Base-by-base conservation (phyloP, 1,140 invertebrate genomes). In the Tetramorium simillimum region DNA sequence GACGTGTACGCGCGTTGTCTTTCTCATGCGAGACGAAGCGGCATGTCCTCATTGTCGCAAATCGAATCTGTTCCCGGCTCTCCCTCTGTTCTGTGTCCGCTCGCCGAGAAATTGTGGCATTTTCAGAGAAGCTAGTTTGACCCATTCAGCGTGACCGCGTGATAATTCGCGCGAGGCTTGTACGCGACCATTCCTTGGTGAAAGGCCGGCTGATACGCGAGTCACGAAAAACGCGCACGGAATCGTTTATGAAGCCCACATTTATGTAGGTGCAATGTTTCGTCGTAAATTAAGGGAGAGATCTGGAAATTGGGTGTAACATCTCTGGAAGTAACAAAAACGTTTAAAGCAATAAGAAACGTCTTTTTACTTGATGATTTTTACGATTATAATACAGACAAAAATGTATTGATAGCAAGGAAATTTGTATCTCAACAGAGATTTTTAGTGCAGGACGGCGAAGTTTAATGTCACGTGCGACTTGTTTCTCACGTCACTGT, bases 41-140 rank as follows among this genome's bases (percentile, higher is more conserved):
- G 51, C 63, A 2, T 9, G 28, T 70, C 6, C 49, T 82, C 24
- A 60, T 73, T 72, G 78, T 82, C 18, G 37, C 24, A 60, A 82
- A 82, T 82, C 67, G 40, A 73, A 80, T 80, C 62, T 53, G 33
- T 18, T n/a, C 33, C 49, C 58, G 58, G 40, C 37, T 80, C 37
- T 56, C 24, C 3, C 37, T 58, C 24, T 6, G 14, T 60, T 80
- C 46, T 80, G 24, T 62, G 24, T 73, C 43, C 7, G 40, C n/a
- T 24, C 16, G 69, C 14, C 40, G 40, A 73, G 40, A 62, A 75
- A 84, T 82, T 60, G 80, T 51, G 40, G 53, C 12, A 73, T 46
- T 80, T 80, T 81, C 63, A 81, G 65, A 46, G 53, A 84, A 84
- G 69, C 80, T 84, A 49, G 53, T 73, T 73, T 73, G 67, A 84